Evolutionary conservation across 2,797 vertebrate species (phyloP), one percentile per base, ranked within the genome.

Genomic region (Sebastes trivittatus): DNA sequence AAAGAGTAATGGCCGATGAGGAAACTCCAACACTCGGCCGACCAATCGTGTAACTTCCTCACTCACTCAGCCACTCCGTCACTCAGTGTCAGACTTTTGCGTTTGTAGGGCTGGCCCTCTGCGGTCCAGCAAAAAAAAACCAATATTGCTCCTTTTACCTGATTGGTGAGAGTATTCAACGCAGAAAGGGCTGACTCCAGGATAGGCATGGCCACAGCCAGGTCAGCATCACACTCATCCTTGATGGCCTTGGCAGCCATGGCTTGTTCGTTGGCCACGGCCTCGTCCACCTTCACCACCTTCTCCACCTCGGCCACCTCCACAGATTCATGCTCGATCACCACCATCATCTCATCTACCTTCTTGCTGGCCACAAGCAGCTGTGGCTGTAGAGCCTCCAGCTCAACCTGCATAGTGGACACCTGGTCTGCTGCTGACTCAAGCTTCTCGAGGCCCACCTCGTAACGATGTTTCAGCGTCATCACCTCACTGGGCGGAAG

Each of bases 171-270:
- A 2, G 96, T 98, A 63, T 98, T 92, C 6, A 99, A 88, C 0
- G 97, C 97, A 5, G 96, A 22, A 58, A 98, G 87, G 0, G 97
- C 98, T 0, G 96, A 95, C 87, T 97, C 96, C 49, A 98, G 80
- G 73, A 96, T 95, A 0, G 98, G 97, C 89, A 97, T 79, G 20
- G 97, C 97, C 80, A 89, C 94, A 0, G 97, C 97, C 83, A 99
- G 91, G 78, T 98, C 97, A 1, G 97, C 96, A 1, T 99, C 96
- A 6, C 97, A 99, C 83, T 99, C 97, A 49, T 98, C 97, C 85
- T 98, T 98, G 88, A 98, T 98, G 70, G 96, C 97, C 90, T 97
- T 97, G 75, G 98, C 96, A 7, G 96, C 97, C 96, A 95, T 96
- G 55, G 97, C 97, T 93, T 98, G 97, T 20, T 96, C 92, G 1